Base-by-base conservation (phyloP, 2,797 vertebrate species). In the Hafferia zeledoni region DNA sequence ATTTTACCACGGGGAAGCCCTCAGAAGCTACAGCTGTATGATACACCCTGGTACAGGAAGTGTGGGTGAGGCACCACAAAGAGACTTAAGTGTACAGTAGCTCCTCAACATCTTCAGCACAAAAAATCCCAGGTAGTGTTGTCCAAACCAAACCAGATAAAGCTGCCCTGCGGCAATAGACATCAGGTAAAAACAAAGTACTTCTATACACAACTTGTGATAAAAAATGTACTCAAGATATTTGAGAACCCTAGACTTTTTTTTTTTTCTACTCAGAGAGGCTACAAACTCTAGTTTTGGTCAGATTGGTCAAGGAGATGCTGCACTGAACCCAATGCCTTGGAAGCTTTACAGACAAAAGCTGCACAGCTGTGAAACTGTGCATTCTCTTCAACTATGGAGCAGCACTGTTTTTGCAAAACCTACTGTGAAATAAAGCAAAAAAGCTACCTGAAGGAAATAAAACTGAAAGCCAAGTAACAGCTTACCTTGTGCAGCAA, bases 351-450 rank as follows among this genome's bases (percentile, higher is more conserved):
- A 77, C 20, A 30, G 20, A 35, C 20, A 50, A 6, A 47, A 22
- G 6, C 3, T 75, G 6, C 61, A 37, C 5, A 47, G 56, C 49
- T 77, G 24, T 31, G 28, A 23, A 77, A 30, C 57, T 44, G 53
- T 4, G 2, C 10, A 8, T 52, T 63, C 4, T 8, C 31, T 41
- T 49, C 1, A 60, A 30, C 22, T 31, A 28, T 0, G 1, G 4
- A 64, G n/a, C 18, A 64, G n/a, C 18, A 46, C 7, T 17, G 6
- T 1, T 76, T 69, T n/a, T 37, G 4, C 5, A 71, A 81, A 80
- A 27, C 1, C 0, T 43, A 80, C 24, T 37, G 16, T 28, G 4
- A 84, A 61, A 7, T 13, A 46, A 67, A 63, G 18, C 10, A 46
- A 39, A 82, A 55, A 55, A 44, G 17, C 56, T 30, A 59, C 7